phyloP scores from a whole-genome alignment of 2,797 vertebrate genomes.

The Scarus forsteni region DNA sequence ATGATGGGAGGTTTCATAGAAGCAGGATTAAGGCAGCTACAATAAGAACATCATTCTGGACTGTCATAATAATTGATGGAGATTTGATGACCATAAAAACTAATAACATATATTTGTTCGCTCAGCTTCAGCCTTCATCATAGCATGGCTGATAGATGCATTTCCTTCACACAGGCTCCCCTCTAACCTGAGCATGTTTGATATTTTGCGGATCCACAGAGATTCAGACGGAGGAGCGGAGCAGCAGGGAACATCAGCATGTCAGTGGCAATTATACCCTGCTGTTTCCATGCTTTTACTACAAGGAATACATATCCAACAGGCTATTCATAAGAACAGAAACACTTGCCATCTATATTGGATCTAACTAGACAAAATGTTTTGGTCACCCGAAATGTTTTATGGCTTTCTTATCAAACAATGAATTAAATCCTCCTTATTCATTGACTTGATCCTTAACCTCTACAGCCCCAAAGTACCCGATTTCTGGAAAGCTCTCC shows the following conservation, averaged over 20 bases:
- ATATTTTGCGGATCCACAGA: slow-evolving; percentile 40
- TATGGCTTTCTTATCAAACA: neutral
- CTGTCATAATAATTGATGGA: neutral
- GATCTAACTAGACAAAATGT: too few relatives aligned
- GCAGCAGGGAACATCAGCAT: slow-evolving; percentile 30
- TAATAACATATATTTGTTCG: neutral
- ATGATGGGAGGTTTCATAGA: too few relatives aligned
- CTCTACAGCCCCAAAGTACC: too few relatives aligned
- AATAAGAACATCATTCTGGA: neutral
- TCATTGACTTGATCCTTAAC: too few relatives aligned
- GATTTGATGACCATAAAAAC: neutral
- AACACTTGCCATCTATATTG: too few relatives aligned
- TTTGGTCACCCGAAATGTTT: neutral
- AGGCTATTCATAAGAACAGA: neutral
- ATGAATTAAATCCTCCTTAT: too few relatives aligned
- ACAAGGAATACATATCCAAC: neutral
- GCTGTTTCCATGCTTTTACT: neutral
- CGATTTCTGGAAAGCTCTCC: too few relatives aligned
- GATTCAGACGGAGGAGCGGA: slow-evolving; percentile 17
- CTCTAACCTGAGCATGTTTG: slow-evolving; percentile 5
- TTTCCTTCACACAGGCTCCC: slow-evolving; percentile 19
- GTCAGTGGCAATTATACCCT: slow-evolving; percentile 48
- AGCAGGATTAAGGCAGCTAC: neutral
- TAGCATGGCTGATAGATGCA: neutral
- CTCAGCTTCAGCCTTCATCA: neutral